Conservation (phyloP, 2,888 invertebrate genomes). For the Ephialtes manifestator region DNA sequence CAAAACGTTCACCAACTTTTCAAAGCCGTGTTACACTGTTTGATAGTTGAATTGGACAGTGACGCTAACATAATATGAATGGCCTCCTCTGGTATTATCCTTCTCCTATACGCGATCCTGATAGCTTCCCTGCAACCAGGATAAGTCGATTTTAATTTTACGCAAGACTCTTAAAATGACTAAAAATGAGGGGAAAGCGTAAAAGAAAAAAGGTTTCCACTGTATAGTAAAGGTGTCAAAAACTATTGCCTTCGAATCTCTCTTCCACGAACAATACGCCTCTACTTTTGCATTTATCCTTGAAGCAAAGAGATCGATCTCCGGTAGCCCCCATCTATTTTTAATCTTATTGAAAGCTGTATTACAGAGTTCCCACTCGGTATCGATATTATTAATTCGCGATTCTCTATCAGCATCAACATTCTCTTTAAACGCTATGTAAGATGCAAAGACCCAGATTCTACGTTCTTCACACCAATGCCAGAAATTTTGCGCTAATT, state of each 20-base stretch:
- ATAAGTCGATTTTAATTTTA: constrained; percentile 52
- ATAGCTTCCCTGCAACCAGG: too few relatives aligned
- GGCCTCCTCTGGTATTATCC: too few relatives aligned
- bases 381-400: constrained; percentile 61
- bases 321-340: constrained; percentile 40
- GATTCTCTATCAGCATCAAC: constrained; percentile 74
- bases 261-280: constrained; percentile 73
- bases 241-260: constrained; percentile 71
- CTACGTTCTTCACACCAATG: constrained; percentile 64
- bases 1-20: too few relatives aligned
- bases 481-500: constrained; percentile 65
- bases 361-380: constrained; percentile 67
- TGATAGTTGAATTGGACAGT: too few relatives aligned
- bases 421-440: constrained; percentile 69
- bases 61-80: too few relatives aligned
- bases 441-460: constrained; percentile 74
- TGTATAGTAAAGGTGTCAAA: constrained; percentile 76
- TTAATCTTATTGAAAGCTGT: constrained; percentile 38
- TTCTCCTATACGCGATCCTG: too few relatives aligned
- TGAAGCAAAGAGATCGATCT: constrained; percentile 75
- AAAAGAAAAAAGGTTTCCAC: constrained; percentile 54
- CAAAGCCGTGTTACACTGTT: too few relatives aligned
- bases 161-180: constrained; percentile 43
- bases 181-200: constrained; percentile 58
- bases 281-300: constrained; percentile 74